phyloP scores from a whole-genome alignment of 2,888 invertebrate genomes.

The Bellardia bayeri region DNA sequence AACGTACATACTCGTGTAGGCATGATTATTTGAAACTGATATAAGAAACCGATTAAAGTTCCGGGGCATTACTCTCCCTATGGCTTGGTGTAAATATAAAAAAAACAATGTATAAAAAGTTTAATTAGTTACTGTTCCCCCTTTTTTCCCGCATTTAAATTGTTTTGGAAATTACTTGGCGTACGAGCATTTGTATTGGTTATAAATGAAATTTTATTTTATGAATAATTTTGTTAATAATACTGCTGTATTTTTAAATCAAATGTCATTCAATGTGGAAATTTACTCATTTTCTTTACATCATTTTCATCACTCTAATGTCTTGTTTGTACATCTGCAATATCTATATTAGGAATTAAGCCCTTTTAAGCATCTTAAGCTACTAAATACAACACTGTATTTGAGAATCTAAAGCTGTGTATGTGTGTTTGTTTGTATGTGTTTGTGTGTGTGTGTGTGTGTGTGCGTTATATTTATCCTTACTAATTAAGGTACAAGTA shows the following conservation, averaged over 20 bases:
- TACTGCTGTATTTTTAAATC: background rate
- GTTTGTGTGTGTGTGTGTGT: background rate
- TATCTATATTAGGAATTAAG: background rate
- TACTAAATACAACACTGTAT: background rate
- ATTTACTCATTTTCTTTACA: background rate
- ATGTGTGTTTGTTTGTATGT: background rate
- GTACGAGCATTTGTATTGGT: too few relatives aligned
- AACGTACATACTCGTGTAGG: background rate
- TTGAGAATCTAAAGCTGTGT: background rate
- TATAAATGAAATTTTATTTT: too few relatives aligned
- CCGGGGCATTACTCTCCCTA: too few relatives aligned
- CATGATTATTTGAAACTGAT: background rate
- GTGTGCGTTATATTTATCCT: background rate
- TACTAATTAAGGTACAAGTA: conserved; percentile 41
- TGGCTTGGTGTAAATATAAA: background rate
- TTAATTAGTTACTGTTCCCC: background rate
- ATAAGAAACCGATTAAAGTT: too few relatives aligned
- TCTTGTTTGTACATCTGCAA: background rate
- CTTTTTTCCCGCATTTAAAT: background rate
- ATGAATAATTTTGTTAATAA: too few relatives aligned
- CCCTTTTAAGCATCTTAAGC: conserved; percentile 9
- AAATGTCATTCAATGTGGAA: background rate
- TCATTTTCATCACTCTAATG: background rate
- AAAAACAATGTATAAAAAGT: too few relatives aligned
- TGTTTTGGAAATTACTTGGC: too few relatives aligned